Conservation (phyloP, 2,797 vertebrate species). For the Trachops cirrhosus region DNA sequence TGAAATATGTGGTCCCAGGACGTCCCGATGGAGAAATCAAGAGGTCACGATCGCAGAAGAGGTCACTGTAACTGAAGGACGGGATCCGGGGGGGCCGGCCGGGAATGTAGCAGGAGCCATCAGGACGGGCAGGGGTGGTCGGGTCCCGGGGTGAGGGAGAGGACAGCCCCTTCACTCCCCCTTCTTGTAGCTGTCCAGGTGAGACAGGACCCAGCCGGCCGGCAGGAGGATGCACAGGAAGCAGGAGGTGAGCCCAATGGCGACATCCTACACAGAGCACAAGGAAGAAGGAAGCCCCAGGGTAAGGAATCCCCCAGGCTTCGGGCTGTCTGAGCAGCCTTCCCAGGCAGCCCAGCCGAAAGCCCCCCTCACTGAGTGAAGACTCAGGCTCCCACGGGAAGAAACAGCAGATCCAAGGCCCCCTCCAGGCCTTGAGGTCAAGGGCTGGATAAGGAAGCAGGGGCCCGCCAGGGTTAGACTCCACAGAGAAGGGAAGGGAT, state of each 20-base stretch:
- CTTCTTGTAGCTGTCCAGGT: slow-evolving; percentile 89
- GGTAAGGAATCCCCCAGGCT: background rate
- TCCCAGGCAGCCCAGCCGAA: background rate
- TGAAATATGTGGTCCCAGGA: slow-evolving; percentile 18
- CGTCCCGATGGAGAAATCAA: background rate
- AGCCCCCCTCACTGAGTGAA: background rate
- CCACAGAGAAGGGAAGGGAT: background rate
- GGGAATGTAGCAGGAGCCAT: slow-evolving; percentile 30
- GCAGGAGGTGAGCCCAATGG: slow-evolving; percentile 77
- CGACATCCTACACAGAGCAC: slow-evolving; percentile 75
- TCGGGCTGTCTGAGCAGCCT: background rate
- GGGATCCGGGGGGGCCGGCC: background rate
- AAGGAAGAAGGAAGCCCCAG: background rate
- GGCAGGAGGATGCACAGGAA: slow-evolving; percentile 81
- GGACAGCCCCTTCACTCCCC: slow-evolving; percentile 69
- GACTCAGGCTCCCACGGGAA: background rate
- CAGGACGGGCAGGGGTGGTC: background rate
- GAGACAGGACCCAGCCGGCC: slow-evolving; percentile 86
- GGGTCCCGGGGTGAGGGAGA: background rate
- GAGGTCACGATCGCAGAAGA: slow-evolving; percentile 18
- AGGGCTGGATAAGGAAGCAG: background rate
- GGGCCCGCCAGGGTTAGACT: background rate
- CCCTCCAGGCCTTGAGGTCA: background rate
- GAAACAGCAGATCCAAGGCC: background rate
- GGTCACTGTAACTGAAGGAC: slow-evolving; percentile 19